These are phyloP conservation scores for Cyclina sinensis DNA, from an alignment of 1,140 invertebrate genomes.

Conservation along the genomic window DNA sequence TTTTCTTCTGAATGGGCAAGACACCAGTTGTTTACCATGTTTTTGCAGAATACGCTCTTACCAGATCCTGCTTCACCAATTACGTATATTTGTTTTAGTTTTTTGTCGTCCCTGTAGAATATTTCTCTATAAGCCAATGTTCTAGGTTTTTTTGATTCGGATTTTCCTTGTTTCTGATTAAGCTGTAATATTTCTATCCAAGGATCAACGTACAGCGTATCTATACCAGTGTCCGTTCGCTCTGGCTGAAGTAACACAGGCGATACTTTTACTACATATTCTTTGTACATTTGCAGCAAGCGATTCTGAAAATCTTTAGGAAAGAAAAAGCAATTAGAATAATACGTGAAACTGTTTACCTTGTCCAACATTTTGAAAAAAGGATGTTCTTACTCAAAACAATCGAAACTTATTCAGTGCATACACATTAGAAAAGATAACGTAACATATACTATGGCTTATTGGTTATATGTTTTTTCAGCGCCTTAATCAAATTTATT, in stretches of 20 bases:
- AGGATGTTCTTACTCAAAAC: neutral
- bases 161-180: neutral
- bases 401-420: neutral
- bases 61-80: neutral
- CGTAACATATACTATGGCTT: no score
- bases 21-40: neutral
- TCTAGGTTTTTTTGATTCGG: neutral
- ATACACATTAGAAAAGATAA: no score
- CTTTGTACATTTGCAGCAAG: neutral
- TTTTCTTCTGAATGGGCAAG: neutral
- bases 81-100: neutral
- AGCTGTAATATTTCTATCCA: neutral
- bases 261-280: neutral
- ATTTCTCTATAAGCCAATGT: neutral
- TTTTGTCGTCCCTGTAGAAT: neutral
- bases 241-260: neutral
- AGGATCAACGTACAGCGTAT: neutral
- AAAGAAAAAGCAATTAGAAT: neutral
- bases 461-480: no score
- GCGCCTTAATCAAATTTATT: no score
- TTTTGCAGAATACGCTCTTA: neutral
- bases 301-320: neutral
- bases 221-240: neutral
- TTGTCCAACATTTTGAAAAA: neutral
- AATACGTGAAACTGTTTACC: no score